Conservation (phyloP, 2,888 invertebrate genomes). For the Drosophila atripex region DNA sequence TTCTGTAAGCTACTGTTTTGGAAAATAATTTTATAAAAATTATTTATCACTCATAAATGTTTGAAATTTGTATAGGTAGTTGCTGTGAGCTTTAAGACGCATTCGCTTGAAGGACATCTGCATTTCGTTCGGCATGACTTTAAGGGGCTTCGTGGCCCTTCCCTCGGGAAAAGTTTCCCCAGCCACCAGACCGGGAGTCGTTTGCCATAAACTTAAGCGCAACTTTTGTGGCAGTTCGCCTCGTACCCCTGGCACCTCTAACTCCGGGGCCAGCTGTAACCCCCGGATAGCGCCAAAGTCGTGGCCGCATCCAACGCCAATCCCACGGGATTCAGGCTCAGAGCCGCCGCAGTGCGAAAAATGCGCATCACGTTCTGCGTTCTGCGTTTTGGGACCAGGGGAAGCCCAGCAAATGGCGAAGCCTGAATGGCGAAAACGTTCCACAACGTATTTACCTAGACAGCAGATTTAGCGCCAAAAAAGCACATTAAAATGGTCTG, state of each 20-base stretch:
- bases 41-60: background rate
- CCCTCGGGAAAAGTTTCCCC: constrained; percentile 9
- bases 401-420: constrained; percentile 8
- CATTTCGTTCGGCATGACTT: constrained; percentile 49
- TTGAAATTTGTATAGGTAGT: background rate
- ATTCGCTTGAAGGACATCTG: constrained; percentile 60
- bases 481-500: constrained; percentile 50
- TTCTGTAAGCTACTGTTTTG: background rate
- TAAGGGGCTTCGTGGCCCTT: constrained; percentile 34
- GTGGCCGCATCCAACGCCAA: constrained; percentile 12
- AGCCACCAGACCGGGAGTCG: constrained; percentile 22
- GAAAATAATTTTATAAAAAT: background rate
- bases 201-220: constrained; percentile 65
- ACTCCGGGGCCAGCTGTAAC: background rate
- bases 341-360: constrained; percentile 67
- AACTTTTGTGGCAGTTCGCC: constrained; percentile 64
- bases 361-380: constrained; percentile 79
- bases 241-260: constrained; percentile 2
- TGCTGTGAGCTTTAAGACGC: constrained; percentile 45
- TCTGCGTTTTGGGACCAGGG: constrained; percentile 60
- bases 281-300: background rate
- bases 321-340: constrained; percentile 30
- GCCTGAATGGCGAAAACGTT: constrained; percentile 42
- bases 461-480: constrained; percentile 61
- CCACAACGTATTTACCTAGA: constrained; percentile 67